Evolutionary conservation across 1,140 invertebrate genomes (phyloP).

Genomic region (Chironomus striatipennis): DNA sequence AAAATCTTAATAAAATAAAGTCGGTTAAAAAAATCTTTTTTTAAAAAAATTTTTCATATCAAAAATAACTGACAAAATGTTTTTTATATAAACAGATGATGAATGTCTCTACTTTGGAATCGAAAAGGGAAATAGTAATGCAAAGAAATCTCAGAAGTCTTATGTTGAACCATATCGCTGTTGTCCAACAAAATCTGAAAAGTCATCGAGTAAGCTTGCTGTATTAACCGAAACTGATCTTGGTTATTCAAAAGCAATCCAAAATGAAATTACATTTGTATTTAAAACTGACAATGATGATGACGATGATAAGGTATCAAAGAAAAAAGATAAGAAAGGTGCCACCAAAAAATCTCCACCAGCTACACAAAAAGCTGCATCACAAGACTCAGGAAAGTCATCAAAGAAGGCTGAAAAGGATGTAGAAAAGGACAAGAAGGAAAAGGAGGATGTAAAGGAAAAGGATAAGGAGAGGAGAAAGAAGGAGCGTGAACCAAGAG

Average conservation of each 20-base stretch:
- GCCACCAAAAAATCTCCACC: conserved; percentile 24
- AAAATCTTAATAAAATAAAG: background rate
- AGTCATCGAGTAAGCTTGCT: conserved; percentile 27
- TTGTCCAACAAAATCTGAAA: conserved; percentile 73
- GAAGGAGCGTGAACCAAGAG: background rate
- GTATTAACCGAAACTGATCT: background rate
- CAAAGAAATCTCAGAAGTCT: conserved; percentile 57
- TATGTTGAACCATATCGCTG: conserved; percentile 80
- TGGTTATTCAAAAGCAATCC: background rate
- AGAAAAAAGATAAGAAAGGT: conserved; percentile 35
- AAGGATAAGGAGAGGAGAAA: conserved; percentile 45
- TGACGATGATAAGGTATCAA: conserved; percentile 30
- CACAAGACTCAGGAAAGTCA: conserved; percentile 29
- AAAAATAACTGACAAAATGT: conserved; percentile 50
- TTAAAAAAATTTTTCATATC: conserved; percentile 20
- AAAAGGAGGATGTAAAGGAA: conserved; percentile 34
- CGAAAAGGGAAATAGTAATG: conserved; percentile 45
- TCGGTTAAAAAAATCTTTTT: conserved; percentile 19
- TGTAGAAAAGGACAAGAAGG: background rate
- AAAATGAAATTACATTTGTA: conserved; percentile 15
- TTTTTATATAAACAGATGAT: conserved; percentile 64
- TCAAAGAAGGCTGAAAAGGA: conserved; percentile 29
- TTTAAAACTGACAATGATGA: conserved; percentile 41
- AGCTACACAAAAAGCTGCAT: conserved; percentile 30
- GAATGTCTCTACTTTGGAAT: conserved; percentile 91